phyloP scores from a whole-genome alignment of 2,888 invertebrate genomes.

The Desoria tigrina region DNA sequence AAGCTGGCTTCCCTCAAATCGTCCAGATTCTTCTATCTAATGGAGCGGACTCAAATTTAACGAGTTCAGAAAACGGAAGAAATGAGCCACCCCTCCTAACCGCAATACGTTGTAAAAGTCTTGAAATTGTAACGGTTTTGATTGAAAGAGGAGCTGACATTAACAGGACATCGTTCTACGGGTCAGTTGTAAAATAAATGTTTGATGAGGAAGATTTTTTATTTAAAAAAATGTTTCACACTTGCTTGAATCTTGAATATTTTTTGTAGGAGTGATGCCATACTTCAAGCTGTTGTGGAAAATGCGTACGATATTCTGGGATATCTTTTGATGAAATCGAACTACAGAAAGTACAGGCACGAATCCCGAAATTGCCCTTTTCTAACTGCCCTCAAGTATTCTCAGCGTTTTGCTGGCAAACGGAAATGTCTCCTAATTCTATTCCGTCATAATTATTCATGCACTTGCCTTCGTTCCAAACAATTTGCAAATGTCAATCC shows the following conservation, averaged over 20 bases:
- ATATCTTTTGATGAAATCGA: slow-evolving; percentile 34
- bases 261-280: slow-evolving; percentile 44
- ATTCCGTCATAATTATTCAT: slow-evolving; percentile 33
- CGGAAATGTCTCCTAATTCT: slow-evolving; percentile 32
- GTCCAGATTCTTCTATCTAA: slow-evolving; percentile 40
- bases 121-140: slow-evolving; percentile 38
- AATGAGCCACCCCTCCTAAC: slow-evolving; percentile 51
- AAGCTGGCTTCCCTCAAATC: slow-evolving; percentile 28
- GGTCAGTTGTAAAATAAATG: slow-evolving; percentile 30
- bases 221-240: slow-evolving; percentile 16
- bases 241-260: slow-evolving; percentile 11
- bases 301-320: slow-evolving; percentile 48
- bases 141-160: slow-evolving; percentile 41
- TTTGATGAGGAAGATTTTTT: slow-evolving; percentile 16
- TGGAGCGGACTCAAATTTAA: slow-evolving; percentile 47
- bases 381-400: slow-evolving; percentile 32
- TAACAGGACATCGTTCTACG: slow-evolving; percentile 46
- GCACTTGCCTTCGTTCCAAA: slow-evolving; percentile 12
- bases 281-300: slow-evolving; percentile 50
- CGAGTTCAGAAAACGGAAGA: slow-evolving; percentile 49
- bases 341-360: slow-evolving; percentile 15
- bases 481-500: not conserved
- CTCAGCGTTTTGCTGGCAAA: slow-evolving; percentile 23
- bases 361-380: slow-evolving; percentile 35
- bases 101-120: slow-evolving; percentile 43